Evolutionary conservation across 2,113 vertebrate genomes (phyloP).

Genomic region (Spea multiplicata): DNA sequence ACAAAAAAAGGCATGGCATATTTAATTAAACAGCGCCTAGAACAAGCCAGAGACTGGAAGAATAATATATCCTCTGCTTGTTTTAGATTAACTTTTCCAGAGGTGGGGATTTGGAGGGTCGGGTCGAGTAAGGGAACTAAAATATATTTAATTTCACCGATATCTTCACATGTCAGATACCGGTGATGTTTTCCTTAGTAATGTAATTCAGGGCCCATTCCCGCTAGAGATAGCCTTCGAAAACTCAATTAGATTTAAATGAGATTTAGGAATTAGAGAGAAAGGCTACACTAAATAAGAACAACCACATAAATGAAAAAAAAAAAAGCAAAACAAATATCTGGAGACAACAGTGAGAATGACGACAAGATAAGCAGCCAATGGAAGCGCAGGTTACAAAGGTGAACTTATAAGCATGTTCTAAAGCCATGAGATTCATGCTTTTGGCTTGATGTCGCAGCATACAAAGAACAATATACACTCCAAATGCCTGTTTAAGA

Average conservation of each 20-base stretch:
- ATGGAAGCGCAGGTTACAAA: conserved; percentile 35
- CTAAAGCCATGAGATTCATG: conserved; percentile 38
- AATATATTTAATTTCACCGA: too few species aligned
- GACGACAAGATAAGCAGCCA: conserved; percentile 38
- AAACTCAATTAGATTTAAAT: background rate
- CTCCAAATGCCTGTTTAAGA: background rate
- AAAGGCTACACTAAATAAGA: conserved; percentile 13
- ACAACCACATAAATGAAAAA: conserved; percentile 5
- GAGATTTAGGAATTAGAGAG: conserved; percentile 16
- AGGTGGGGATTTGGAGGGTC: background rate
- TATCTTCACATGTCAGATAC: background rate
- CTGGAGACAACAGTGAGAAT: conserved; percentile 45
- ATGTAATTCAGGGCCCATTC: background rate
- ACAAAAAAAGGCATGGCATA: background rate
- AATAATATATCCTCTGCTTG: conserved; percentile 9
- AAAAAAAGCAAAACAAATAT: conserved; percentile 3
- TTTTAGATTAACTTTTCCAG: conserved; percentile 3
- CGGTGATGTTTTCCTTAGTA: background rate
- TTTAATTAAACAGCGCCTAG: conserved; percentile 16
- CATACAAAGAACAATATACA: background rate
- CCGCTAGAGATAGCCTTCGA: background rate
- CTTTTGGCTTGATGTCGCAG: background rate
- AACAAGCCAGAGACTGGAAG: background rate
- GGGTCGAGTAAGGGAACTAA: too few species aligned
- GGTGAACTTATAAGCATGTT: conserved; percentile 40